Base-by-base conservation (phyloP, 53 echinoderm and acorn worm species). In the Stichopus horrens region DNA sequence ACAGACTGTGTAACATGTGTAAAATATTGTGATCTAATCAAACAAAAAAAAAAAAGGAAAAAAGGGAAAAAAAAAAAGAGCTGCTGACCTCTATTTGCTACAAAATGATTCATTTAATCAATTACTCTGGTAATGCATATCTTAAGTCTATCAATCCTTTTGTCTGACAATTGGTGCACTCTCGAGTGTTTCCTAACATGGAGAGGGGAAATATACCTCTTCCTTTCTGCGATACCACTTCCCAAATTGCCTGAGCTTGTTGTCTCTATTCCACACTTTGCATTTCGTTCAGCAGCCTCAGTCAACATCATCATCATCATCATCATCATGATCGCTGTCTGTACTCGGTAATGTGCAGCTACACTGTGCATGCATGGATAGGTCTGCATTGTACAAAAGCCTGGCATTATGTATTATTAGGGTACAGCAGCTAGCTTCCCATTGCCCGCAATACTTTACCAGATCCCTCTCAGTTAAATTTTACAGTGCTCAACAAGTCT, bases 181-280 rank as follows among this genome's bases (percentile, higher is more conserved):
- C 63, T 63, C 14, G 19, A 79, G 79, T 19, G 14, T 53, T 79
- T 79, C 55, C 79, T 55, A 14, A 20, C 79, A 52, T 19, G 55
- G 52, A 7, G 54, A 79, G 14, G 79, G 79, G 79, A 79, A 79
- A 79, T 79, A 16, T 79, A 18, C 55, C 19, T 53, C 56, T 79
- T 79, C 79, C 79, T 79, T 14, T 79, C 56, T 5, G 13, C 51
- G 79, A 79, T n/a, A 63, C 63, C 55, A 55, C 79, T 79, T 79
- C 79, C 79, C 79, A 53, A 79, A 79, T 79, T 53, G 79, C 53
- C 16, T 3, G 75, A 75, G 75, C 52, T 52, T 37, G 37, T 37
- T 37, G 37, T 37, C 37, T 37, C 37, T 37, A 37, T 37, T 37
- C 37, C 37, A 37, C 37, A 37, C 37, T 37, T 37, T 37, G 37